Conservation (phyloP, 2,113 vertebrate genomes). For the Oreochromis tanganicae region DNA sequence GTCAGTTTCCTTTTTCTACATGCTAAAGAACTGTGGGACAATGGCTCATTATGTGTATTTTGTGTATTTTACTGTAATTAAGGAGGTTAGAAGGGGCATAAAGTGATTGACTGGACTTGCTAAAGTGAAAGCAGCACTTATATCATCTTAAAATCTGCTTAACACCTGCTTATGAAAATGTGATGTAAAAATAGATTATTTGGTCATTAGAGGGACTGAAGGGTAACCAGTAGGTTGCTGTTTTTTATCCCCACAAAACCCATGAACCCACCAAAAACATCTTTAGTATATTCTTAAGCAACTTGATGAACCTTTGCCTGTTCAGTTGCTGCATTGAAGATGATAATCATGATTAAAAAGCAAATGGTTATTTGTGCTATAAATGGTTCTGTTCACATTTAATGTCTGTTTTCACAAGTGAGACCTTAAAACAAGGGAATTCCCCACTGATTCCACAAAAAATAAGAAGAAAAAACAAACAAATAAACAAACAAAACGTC, state of each 20-base stretch:
- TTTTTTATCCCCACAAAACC: background rate
- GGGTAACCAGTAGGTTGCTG: background rate
- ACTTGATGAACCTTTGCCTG: background rate
- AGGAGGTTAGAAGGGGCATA: background rate
- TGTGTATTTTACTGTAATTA: background rate
- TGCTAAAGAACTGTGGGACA: background rate
- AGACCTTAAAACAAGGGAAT: background rate
- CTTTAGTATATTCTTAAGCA: background rate
- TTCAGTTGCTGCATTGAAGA: background rate
- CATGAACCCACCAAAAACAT: background rate
- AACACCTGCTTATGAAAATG: background rate
- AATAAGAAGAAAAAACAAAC: background rate
- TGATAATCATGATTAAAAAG: background rate
- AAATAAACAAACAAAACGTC: background rate
- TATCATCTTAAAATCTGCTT: background rate
- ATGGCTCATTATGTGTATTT: background rate
- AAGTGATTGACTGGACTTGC: background rate
- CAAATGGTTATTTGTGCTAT: conserved; percentile 16
- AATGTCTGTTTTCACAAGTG: background rate
- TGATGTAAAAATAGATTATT: background rate
- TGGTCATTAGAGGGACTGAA: background rate
- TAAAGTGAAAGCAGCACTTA: background rate
- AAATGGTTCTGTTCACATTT: background rate
- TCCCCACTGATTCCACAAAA: background rate
- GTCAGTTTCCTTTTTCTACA: background rate